phyloP scores from a whole-genome alignment of 2,797 vertebrate genomes.

The Acanthopagrus latus region DNA sequence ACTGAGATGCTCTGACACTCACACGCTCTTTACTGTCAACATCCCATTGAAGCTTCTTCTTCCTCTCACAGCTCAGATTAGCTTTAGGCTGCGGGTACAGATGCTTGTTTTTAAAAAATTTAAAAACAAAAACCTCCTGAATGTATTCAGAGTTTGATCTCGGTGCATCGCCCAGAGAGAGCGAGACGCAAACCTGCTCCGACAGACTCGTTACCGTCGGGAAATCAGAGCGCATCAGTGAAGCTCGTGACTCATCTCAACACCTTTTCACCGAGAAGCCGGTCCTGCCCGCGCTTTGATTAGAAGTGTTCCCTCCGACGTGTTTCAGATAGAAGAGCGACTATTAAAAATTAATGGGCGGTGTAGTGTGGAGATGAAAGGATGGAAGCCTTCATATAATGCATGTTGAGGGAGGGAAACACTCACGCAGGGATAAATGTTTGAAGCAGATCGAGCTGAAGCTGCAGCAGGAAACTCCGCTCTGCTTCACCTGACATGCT shows the following conservation, averaged over 20 bases:
- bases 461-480: slow-evolving; percentile 21
- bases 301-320: neutral
- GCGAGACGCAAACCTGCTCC: neutral
- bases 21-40: neutral
- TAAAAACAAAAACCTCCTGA: neutral
- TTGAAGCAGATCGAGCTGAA: slow-evolving; percentile 29
- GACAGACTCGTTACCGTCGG: neutral
- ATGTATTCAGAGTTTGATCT: neutral
- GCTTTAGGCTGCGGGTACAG: neutral
- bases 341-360: slow-evolving; percentile 28
- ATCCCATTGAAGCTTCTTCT: neutral
- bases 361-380: slow-evolving; percentile 9
- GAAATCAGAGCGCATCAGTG: neutral
- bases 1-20: slow-evolving; percentile 3
- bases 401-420: neutral
- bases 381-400: slow-evolving; percentile 19
- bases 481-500: slow-evolving; percentile 37
- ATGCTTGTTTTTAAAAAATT: too few relatives aligned
- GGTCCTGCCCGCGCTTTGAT: neutral
- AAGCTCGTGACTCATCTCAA: neutral
- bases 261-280: neutral
- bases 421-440: slow-evolving; percentile 35
- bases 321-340: neutral
- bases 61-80: neutral
- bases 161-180: neutral